A percentile compares a stretch with the other conserved stretches of the same genome.
These are phyloP conservation scores for Tipula helvola DNA, from an alignment of 2,888 invertebrate genomes.

Conservation along the genomic window DNA sequence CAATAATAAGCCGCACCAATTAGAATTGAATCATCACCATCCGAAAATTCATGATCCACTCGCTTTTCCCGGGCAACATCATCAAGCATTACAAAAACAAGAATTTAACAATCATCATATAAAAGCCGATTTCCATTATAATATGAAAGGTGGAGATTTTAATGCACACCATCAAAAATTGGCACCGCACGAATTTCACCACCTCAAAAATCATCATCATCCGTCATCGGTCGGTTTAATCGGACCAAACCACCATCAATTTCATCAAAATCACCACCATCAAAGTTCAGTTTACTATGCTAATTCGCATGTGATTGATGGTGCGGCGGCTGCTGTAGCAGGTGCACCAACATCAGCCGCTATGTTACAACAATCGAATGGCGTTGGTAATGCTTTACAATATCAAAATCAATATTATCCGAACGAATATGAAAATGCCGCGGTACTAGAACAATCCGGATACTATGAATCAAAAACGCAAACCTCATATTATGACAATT, in stretches of 20 bases:
- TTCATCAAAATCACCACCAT: conserved; percentile 23
- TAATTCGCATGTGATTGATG: neutral
- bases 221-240: neutral
- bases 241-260: conserved; percentile 21
- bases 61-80: neutral
- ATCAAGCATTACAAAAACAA: conserved; percentile 21
- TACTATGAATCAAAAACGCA: conserved; percentile 31
- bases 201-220: conserved; percentile 12
- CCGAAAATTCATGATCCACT: neutral
- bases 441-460: conserved; percentile 24
- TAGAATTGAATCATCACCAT: neutral
- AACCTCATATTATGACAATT: conserved; percentile 28
- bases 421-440: conserved; percentile 24
- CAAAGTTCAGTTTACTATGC: conserved; percentile 1
- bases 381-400: conserved; percentile 14
- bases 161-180: conserved; percentile 19
- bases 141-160: conserved; percentile 23
- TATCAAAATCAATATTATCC: conserved; percentile 24
- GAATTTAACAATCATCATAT: conserved; percentile 18
- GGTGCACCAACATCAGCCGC: neutral
- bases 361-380: neutral
- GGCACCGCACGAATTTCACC: conserved; percentile 12
- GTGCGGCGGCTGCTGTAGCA: neutral
- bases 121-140: conserved; percentile 25
- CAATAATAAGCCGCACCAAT: neutral